Evolutionary conservation across 1,140 invertebrate species (phyloP).

Genomic region (Centruroides sculpturatus): DNA sequence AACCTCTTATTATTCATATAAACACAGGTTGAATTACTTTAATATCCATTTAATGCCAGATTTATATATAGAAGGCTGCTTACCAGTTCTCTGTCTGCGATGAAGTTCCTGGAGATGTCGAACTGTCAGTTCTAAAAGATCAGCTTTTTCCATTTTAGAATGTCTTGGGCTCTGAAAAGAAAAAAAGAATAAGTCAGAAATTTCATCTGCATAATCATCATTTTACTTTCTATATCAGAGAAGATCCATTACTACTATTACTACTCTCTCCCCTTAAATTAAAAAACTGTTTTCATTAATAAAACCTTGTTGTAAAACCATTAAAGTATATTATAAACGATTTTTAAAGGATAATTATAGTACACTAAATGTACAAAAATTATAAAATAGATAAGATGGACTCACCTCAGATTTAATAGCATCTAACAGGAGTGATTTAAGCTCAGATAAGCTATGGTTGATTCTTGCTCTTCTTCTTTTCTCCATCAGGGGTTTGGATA

Average conservation of each 20-base stretch:
- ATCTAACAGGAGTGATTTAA: slow-evolving; percentile 76
- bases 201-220: too few relatives aligned
- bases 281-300: too few relatives aligned
- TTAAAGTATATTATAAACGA: too few relatives aligned
- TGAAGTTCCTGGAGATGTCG: slow-evolving; percentile 53
- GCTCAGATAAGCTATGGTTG: slow-evolving; percentile 79
- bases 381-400: slow-evolving; percentile 56
- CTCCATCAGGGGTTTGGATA: slow-evolving; percentile 87
- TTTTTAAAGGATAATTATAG: too few relatives aligned
- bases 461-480: slow-evolving; percentile 81
- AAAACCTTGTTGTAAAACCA: too few relatives aligned
- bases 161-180: slow-evolving; percentile 64
- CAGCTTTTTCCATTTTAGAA: slow-evolving; percentile 91
- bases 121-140: slow-evolving; percentile 92
- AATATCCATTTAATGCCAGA: too few relatives aligned
- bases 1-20: too few relatives aligned
- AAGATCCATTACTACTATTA: too few relatives aligned
- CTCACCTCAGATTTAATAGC: slow-evolving; percentile 19
- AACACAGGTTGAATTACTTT: too few relatives aligned
- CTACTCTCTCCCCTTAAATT: too few relatives aligned
- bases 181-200: neutral
- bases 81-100: slow-evolving; percentile 8
- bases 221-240: too few relatives aligned
- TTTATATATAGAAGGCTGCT: neutral
- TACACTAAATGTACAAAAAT: neutral